Percentiles rank a stretch among this genome's conserved stretches.
Conservation (phyloP, 2,113 vertebrate genomes). For the Crotophaga sulcirostris region DNA sequence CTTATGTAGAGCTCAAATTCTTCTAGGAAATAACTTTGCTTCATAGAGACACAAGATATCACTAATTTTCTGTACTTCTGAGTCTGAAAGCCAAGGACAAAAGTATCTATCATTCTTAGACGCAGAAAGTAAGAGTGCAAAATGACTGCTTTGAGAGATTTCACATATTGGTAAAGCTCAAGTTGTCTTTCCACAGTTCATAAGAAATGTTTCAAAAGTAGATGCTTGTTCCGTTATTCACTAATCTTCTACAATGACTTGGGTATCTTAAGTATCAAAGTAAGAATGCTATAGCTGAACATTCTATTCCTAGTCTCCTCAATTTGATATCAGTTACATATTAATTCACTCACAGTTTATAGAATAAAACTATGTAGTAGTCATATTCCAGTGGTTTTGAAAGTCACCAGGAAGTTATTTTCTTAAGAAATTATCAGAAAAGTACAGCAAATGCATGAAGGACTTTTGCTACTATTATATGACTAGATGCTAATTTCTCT, state of each 20-base stretch:
- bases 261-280: not conserved
- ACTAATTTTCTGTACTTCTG: not conserved
- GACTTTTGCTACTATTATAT: not conserved
- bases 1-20: not conserved
- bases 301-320: not conserved
- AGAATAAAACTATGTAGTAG: not conserved
- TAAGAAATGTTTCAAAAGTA: conserved; percentile 49
- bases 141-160: not conserved
- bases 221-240: not conserved
- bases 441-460: not conserved
- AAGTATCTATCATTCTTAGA: not conserved
- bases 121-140: not conserved
- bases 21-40: not conserved
- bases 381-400: not conserved
- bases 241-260: not conserved
- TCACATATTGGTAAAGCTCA: not conserved
- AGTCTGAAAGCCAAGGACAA: not conserved
- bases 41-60: not conserved
- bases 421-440: not conserved
- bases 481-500: not conserved
- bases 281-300: not conserved
- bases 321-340: not conserved
- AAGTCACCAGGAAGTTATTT: not conserved
- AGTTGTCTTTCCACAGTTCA: not conserved
- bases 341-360: not conserved